A percentile compares a stretch with the other conserved stretches of the same genome.
These are phyloP conservation scores for Phaethon lepturus DNA, from an alignment of 2,113 vertebrate species.

Conservation along the genomic window DNA sequence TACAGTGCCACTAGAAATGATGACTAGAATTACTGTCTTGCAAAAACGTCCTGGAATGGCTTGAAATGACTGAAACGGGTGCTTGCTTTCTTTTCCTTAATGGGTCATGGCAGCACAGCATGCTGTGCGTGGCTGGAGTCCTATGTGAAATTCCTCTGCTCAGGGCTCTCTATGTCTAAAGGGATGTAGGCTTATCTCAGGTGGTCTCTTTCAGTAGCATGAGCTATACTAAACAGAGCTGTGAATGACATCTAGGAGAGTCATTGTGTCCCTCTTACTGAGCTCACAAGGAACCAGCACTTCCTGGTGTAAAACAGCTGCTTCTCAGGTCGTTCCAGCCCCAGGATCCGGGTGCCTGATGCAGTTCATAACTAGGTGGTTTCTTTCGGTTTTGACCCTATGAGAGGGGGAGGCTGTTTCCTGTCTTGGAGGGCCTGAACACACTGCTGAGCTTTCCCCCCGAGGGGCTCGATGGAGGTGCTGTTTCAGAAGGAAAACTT, in stretches of 20 bases:
- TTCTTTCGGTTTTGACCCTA: neutral
- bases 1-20: neutral
- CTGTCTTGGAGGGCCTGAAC: neutral
- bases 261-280: fast-evolving
- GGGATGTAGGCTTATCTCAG: neutral
- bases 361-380: neutral
- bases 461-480: fast-evolving
- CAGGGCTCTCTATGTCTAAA: neutral
- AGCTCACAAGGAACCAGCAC: neutral
- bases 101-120: fast-evolving
- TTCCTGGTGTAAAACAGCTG: neutral
- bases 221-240: neutral
- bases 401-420: neutral
- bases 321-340: neutral
- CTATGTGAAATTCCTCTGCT: neutral
- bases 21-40: neutral
- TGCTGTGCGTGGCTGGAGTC: neutral
- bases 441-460: neutral
- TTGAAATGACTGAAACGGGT: neutral
- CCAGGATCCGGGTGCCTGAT: neutral
- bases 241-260: no score
- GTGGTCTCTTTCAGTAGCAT: neutral
- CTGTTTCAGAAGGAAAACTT: neutral
- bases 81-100: neutral
- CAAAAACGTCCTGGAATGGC: neutral